Percentiles rank a stretch among this genome's conserved stretches.
Conservation (phyloP, 2,888 invertebrate species). For the Ichneumoninae sp. region DNA sequence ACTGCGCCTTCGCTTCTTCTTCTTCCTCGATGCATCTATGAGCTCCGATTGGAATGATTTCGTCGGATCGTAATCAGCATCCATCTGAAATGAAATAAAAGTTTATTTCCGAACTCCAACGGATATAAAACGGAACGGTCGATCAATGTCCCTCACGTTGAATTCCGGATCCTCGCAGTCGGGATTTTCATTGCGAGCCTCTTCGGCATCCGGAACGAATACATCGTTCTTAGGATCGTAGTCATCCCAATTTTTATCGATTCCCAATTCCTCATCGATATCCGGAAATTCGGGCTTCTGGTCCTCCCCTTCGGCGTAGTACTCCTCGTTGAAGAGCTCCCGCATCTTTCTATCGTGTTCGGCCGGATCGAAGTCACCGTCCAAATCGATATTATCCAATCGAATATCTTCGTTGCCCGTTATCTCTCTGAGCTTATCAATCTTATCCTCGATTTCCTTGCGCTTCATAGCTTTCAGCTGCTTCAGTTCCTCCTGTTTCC, state of each 20-base stretch:
- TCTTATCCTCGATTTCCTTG: slow-evolving; percentile 95
- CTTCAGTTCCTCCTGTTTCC: slow-evolving; percentile 94
- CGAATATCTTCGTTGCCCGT: slow-evolving; percentile 88
- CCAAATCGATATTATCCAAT: slow-evolving; percentile 87
- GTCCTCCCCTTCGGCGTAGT: slow-evolving; percentile 90
- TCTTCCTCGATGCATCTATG: slow-evolving; percentile 87
- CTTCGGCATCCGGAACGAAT: slow-evolving; percentile 75
- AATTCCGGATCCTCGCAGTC: slow-evolving; percentile 94
- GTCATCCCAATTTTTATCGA: slow-evolving; percentile 89
- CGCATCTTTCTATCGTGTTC: slow-evolving; percentile 95
- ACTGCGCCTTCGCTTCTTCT: slow-evolving; percentile 89
- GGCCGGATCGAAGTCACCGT: slow-evolving; percentile 95
- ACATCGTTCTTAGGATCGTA: slow-evolving; percentile 85
- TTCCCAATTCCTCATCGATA: slow-evolving; percentile 90
- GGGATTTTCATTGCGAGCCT: slow-evolving; percentile 82
- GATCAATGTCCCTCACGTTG: slow-evolving; percentile 86
- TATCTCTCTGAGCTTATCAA: slow-evolving; percentile 93
- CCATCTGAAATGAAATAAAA: slow-evolving; percentile 88
- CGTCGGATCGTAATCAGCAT: slow-evolving; percentile 92
- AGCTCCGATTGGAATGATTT: slow-evolving; percentile 85
- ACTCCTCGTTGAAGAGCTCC: slow-evolving; percentile 93
- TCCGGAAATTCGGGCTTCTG: slow-evolving; percentile 95
- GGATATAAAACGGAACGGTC: slow-evolving; percentile 3
- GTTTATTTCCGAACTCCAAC: no score
- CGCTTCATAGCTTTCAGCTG: slow-evolving; percentile 94